phyloP scores from a whole-genome alignment of 2,888 invertebrate genomes.

The Onchidella celtica region DNA sequence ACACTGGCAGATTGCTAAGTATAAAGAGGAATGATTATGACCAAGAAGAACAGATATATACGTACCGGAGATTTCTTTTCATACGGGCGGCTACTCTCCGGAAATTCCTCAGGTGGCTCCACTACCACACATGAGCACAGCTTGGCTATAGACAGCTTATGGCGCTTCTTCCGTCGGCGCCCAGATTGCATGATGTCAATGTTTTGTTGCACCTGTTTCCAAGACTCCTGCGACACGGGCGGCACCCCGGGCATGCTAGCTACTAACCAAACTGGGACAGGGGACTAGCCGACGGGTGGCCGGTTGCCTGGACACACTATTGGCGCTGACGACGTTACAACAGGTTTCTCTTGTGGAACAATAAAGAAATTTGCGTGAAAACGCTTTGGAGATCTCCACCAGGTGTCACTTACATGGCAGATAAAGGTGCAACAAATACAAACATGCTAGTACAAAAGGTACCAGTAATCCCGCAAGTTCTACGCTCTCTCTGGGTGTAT shows the following conservation, averaged over 20 bases:
- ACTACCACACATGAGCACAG: slow-evolving; percentile 60
- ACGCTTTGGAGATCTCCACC: too few species aligned
- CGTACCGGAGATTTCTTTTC: slow-evolving; percentile 39
- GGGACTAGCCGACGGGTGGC: too few species aligned
- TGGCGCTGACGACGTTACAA: not conserved
- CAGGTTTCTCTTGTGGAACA: too few species aligned
- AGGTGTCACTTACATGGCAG: too few species aligned
- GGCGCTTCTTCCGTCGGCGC: slow-evolving; percentile 54
- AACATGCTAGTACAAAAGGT: too few species aligned
- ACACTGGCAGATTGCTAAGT: too few species aligned
- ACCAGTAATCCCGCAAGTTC: too few species aligned
- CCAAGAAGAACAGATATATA: not conserved
- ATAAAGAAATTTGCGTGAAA: too few species aligned
- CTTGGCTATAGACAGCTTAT: slow-evolving; percentile 57
- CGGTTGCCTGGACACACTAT: not conserved
- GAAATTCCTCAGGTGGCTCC: slow-evolving; percentile 43
- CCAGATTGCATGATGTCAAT: slow-evolving; percentile 48
- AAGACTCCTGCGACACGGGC: slow-evolving; percentile 54
- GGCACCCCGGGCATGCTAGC: slow-evolving; percentile 56
- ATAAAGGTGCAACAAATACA: too few species aligned
- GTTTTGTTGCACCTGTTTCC: slow-evolving; percentile 53
- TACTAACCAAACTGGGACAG: slow-evolving; percentile 18
- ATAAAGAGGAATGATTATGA: not conserved
- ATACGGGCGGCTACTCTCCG: slow-evolving; percentile 30
- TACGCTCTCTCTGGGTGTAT: too few species aligned